Percentiles rank a stretch among this genome's conserved stretches.
These are phyloP conservation scores for Ceramica pisi DNA, from an alignment of 2,888 invertebrate genomes.

Conservation along the genomic window DNA sequence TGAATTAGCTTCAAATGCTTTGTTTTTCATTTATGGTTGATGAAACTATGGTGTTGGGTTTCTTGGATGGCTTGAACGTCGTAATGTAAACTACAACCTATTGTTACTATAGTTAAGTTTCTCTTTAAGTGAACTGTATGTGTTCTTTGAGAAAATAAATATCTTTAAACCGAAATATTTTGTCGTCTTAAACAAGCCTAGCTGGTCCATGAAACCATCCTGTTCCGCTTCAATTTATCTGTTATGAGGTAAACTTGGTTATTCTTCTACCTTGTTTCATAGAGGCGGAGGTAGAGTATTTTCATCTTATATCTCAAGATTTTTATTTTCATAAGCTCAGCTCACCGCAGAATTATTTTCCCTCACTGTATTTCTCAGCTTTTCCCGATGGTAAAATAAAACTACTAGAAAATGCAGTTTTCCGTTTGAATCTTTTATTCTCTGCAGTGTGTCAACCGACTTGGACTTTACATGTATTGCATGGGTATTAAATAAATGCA, in stretches of 20 bases:
- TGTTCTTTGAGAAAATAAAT: too few species aligned
- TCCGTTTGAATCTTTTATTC: constrained; percentile 25
- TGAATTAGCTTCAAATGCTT: too few species aligned
- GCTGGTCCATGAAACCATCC: constrained; percentile 52
- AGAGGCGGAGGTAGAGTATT: background rate
- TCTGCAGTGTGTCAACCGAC: background rate
- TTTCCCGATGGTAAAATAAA: constrained; percentile 21
- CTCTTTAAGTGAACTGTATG: too few species aligned
- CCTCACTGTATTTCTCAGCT: background rate
- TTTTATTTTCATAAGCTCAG: constrained; percentile 14
- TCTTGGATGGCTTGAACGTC: too few species aligned
- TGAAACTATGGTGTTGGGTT: too few species aligned
- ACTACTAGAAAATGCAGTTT: constrained; percentile 11
- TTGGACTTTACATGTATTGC: constrained; percentile 1
- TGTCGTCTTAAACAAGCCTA: constrained; percentile 45
- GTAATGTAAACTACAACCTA: too few species aligned
- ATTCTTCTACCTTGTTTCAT: constrained; percentile 22
- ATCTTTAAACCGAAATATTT: too few species aligned
- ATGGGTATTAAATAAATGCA: constrained; percentile 25
- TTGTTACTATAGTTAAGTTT: too few species aligned
- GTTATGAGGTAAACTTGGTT: constrained; percentile 41
- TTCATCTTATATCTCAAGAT: constrained; percentile 1
- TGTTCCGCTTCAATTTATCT: constrained; percentile 53
- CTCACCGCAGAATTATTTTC: constrained; percentile 7
- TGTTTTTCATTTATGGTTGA: too few species aligned